Evolutionary conservation across 1,140 invertebrate genomes (phyloP), one percentile per base, ranked within the genome.

Genomic region (Zaprionus davidi): DNA sequence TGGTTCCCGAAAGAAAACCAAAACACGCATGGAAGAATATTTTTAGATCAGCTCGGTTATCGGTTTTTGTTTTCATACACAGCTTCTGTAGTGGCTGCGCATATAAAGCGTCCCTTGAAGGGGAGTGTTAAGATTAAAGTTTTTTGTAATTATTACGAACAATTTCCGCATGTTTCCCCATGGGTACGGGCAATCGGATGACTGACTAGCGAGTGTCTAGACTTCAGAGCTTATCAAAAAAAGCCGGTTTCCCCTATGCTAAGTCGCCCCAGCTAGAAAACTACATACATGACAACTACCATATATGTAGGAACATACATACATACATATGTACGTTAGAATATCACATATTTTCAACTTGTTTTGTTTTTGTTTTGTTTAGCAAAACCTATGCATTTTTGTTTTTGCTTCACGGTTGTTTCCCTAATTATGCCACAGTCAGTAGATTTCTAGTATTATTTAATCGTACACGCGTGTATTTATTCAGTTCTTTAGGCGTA

Each of bases 11-110:
- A 60, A 17, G 11, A 44, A 20, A 31, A 62, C 36, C 20, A 51
- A 51, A 28, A 75, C 73, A 79, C 65, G 73, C 79, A 55, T 57
- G 72, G 71, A 73, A 86, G 76, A 79, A 86, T 86, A 86, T 86
- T 86, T 86, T 87, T 86, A 86, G 82, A 86, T 49, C 75, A 62
- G 74, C 73, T 64, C 58, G 79, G 73, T 82, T 87, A 86, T 86
- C 79, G 22, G 83, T 86, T 86, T 85, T 86, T 86, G 82, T 86
- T 86, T 86, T 86, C 46, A 87, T 79, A 69, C 82, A 65, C 76
- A 73, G 31, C 20, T 86, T 87, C 82, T 82, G 49, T 15, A 15
- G 28, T 38, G 11, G 26, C 7, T 20, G 58, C 44, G 44, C 44
- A 67, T 64, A 22, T 71, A 24, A 46, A 20, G 7, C 7, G 28